Conservation (phyloP, 2,797 vertebrate species). For the Ctenopoma kingsleyae region DNA sequence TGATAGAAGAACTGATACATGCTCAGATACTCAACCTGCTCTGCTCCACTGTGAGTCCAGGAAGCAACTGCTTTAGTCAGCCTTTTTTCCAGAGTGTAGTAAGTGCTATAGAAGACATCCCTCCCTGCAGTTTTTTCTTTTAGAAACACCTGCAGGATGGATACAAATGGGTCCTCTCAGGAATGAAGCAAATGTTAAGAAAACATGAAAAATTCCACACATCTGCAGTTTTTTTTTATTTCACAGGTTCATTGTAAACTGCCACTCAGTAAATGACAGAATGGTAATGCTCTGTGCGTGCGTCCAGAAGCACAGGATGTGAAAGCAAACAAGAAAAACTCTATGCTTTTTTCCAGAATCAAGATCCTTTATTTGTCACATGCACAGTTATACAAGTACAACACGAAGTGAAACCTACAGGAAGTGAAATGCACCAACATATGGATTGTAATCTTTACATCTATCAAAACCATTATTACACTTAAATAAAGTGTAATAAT, state of each 20-base stretch:
- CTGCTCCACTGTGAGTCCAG: slow-evolving; percentile 12
- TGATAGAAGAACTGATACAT: slow-evolving; percentile 25
- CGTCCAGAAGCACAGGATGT: not conserved
- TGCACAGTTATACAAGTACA: too few relatives aligned
- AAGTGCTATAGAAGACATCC: not conserved
- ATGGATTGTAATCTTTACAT: not conserved
- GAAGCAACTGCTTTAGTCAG: slow-evolving; percentile 11
- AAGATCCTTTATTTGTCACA: too few relatives aligned
- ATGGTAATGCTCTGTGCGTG: slow-evolving; percentile 7
- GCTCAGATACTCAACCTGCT: slow-evolving; percentile 28
- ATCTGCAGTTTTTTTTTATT: not conserved
- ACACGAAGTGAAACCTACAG: too few relatives aligned
- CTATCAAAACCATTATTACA: not conserved
- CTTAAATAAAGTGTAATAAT: slow-evolving; percentile 6
- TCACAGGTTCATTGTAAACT: not conserved
- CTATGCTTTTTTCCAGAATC: too few relatives aligned
- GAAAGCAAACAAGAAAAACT: slow-evolving; percentile 1
- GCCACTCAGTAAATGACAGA: slow-evolving; percentile 10
- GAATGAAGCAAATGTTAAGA: slow-evolving; percentile 7
- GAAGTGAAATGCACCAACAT: too few relatives aligned
- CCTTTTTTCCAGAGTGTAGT: not conserved
- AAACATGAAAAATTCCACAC: not conserved
- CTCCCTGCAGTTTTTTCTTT: not conserved
- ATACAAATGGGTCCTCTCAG: slow-evolving; percentile 14
- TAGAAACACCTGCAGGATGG: slow-evolving; percentile 24